phyloP scores from a whole-genome alignment of 1,140 invertebrate species.

The Aplysia californica region DNA sequence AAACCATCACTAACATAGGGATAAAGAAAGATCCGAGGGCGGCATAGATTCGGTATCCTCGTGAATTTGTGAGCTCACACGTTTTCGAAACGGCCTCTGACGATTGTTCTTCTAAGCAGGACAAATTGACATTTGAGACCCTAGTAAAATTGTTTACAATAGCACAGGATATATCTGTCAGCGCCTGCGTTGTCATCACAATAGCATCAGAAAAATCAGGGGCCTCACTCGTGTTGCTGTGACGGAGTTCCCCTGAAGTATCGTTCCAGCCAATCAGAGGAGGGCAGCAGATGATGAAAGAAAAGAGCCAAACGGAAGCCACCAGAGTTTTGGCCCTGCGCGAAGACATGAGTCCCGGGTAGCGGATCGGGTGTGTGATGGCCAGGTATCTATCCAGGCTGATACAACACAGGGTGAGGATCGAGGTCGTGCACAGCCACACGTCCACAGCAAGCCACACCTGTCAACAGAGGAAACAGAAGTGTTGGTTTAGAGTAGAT shows the following conservation, averaged over 20 bases:
- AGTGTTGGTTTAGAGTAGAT: background rate
- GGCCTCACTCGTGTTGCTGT: constrained; percentile 11
- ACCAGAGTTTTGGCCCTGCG: constrained; percentile 89
- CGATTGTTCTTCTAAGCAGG: background rate
- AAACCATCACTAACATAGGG: constrained; percentile 96
- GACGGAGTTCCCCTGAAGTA: background rate
- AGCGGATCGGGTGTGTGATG: constrained; percentile 69
- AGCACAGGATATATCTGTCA: background rate
- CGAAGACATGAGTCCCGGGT: constrained; percentile 83
- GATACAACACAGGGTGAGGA: constrained; percentile 71
- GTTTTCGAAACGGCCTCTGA: constrained; percentile 26
- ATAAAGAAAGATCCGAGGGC: constrained; percentile 94
- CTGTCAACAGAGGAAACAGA: background rate
- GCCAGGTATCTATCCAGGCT: constrained; percentile 71
- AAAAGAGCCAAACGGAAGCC: constrained; percentile 89
- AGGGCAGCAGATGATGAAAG: constrained; percentile 91
- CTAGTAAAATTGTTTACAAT: background rate
- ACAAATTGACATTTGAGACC: background rate
- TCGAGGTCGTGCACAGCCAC: constrained; percentile 70
- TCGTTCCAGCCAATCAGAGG: constrained; percentile 88
- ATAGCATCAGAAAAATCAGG: background rate
- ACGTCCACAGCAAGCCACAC: constrained; percentile 70
- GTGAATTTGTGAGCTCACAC: constrained; percentile 91
- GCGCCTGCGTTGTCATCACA: constrained; percentile 12
- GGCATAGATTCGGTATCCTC: constrained; percentile 93